A percentile compares a stretch with the other conserved stretches of the same genome.
Conservation (phyloP, 2,113 vertebrate species). For the Ranitomeya imitator region DNA sequence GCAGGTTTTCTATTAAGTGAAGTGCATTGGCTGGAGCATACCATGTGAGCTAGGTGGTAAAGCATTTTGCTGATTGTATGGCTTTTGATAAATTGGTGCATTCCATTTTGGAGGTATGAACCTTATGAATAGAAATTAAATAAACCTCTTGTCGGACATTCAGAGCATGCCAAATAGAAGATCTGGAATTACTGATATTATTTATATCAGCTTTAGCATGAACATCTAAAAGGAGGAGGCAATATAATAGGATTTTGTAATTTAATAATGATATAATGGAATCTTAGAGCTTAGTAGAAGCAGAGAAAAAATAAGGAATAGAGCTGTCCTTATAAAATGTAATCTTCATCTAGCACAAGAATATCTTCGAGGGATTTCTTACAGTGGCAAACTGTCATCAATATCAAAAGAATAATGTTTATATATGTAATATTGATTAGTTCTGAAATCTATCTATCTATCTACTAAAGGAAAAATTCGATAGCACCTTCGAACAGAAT, state of each 20-base stretch:
- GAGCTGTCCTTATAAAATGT: slow-evolving; percentile 21
- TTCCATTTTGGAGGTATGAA: slow-evolving; percentile 44
- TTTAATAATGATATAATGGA: slow-evolving; percentile 58
- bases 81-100: slow-evolving; percentile 54
- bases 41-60: slow-evolving; percentile 44
- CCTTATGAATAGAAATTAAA: slow-evolving; percentile 44
- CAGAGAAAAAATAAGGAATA: slow-evolving; percentile 13
- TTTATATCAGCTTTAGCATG: slow-evolving; percentile 33
- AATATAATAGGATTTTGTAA: slow-evolving; percentile 52
- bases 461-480: background rate
- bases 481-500: too few species aligned
- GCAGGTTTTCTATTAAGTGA: slow-evolving; percentile 50
- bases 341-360: slow-evolving; percentile 18
- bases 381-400: slow-evolving; percentile 7
- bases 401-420: slow-evolving; percentile 19
- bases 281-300: slow-evolving; percentile 9
- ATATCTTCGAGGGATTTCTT: slow-evolving; percentile 47
- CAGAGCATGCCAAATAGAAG: slow-evolving; percentile 51
- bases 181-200: slow-evolving; percentile 32
- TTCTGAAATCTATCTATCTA: background rate
- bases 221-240: slow-evolving; percentile 35
- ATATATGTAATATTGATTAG: background rate
- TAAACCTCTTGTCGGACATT: slow-evolving; percentile 26
- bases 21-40: slow-evolving; percentile 53
- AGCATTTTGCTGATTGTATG: slow-evolving; percentile 34